Evolutionary conservation across 2,888 invertebrate genomes (phyloP).

Genomic region (Blera fallax): DNA sequence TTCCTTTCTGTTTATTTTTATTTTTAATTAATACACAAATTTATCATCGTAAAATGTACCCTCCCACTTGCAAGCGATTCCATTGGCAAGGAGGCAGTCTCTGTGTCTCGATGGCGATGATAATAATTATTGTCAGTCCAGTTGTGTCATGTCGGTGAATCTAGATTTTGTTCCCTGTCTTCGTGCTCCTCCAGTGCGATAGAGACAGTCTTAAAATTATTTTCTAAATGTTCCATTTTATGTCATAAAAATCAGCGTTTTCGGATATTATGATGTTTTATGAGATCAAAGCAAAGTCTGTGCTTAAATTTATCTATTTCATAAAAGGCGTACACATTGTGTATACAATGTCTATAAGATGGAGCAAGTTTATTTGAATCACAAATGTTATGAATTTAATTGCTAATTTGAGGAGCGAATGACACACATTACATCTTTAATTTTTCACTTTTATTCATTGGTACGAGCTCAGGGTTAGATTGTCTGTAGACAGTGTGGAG

Average conservation of each 20-base stretch:
- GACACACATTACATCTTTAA: background rate
- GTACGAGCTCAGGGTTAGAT: background rate
- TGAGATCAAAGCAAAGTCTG: background rate
- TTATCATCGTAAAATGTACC: slow-evolving; percentile 21
- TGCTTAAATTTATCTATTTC: background rate
- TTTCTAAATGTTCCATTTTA: slow-evolving; percentile 24
- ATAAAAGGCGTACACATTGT: background rate
- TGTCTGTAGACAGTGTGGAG: background rate
- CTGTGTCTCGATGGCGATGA: background rate
- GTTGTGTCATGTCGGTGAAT: slow-evolving; percentile 7
- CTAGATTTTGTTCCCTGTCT: background rate
- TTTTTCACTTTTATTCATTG: background rate
- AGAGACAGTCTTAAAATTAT: slow-evolving; percentile 12
- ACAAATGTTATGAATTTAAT: slow-evolving; percentile 17
- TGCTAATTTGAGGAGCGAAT: background rate
- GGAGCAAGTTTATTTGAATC: background rate
- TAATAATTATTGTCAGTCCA: background rate
- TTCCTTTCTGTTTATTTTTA: too few relatives aligned
- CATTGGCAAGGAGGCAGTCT: background rate
- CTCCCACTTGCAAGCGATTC: background rate
- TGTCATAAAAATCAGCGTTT: slow-evolving; percentile 48
- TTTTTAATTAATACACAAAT: slow-evolving; percentile 7
- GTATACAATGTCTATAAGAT: background rate
- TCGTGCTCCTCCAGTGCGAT: background rate
- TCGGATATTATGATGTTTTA: slow-evolving; percentile 28